phyloP scores from a whole-genome alignment of 2,113 vertebrate genomes.

The Amblyornis subalaris region DNA sequence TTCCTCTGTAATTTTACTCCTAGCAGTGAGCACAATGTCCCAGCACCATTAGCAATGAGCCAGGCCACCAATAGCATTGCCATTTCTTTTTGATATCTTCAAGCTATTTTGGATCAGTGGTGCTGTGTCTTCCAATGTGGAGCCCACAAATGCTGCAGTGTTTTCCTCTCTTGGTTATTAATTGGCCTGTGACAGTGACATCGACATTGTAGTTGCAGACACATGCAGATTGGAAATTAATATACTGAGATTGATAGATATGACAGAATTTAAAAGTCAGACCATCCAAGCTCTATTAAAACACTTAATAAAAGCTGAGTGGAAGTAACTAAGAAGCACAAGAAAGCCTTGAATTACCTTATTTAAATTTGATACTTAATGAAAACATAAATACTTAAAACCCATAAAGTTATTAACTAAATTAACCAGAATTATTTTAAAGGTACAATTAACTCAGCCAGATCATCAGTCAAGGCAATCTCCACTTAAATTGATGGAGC shows the following conservation, averaged over 20 bases:
- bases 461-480: not conserved
- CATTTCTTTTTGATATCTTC: not conserved
- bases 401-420: conserved; percentile 5
- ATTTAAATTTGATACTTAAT: conserved; percentile 10
- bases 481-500: not conserved
- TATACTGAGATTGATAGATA: not conserved
- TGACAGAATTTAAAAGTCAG: not conserved
- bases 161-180: not conserved
- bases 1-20: not conserved
- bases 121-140: not conserved
- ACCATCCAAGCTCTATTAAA: not conserved
- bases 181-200: not conserved
- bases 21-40: not conserved
- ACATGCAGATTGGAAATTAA: not conserved
- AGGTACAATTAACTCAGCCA: not conserved
- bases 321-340: not conserved
- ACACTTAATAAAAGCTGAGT: not conserved
- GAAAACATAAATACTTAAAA: conserved; percentile 21
- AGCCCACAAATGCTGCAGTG: not conserved
- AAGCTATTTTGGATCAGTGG: not conserved
- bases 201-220: not conserved
- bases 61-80: not conserved
- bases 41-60: not conserved
- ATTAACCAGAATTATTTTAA: conserved; percentile 34
- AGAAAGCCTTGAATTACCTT: not conserved